Evolutionary conservation across 2,113 vertebrate species (phyloP), one percentile per base, ranked within the genome.

Genomic region (Phylloscopus whistleri): DNA sequence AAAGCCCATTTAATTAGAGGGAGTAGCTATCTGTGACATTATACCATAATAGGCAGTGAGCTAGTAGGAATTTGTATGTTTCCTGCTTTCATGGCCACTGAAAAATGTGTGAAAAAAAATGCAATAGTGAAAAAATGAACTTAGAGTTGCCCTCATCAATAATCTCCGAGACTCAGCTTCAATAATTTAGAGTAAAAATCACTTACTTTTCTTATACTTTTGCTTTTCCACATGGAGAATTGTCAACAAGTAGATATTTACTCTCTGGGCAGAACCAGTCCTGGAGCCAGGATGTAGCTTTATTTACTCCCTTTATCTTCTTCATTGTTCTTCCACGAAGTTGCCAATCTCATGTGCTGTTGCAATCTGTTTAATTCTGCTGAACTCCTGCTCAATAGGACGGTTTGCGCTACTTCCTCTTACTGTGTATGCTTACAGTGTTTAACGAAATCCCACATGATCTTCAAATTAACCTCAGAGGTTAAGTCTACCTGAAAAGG

Each of bases 161-260:
- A 75, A 81, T 26, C 58, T 85, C 51, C 62, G 33, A 39, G 18
- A 55, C 33, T 63, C 92, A 48, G 15, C 44, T 87, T 88, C 51
- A 74, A 1, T 77, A 74, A 64, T 51, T 87, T 53, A 73, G 6
- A 72, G 18, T 62, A 63, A 89, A 88, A 86, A 68, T 37, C 0
- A 41, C 9, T 62, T 73, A 41, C 37, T 83, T 26, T 79, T 59
- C 33, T 70, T 80, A 39, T 28, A 48, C 13, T 74, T 91, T 77
- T 58, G 37, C 35, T 87, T 72, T 93, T 74, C 55, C 23, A 7
- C 23, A 14, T 21, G 30, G 56, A 64, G 63, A 66, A 85, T 5
- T 84, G 87, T 70, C 80, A 75, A 70, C 83, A 90, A 64, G 46
- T 89, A 77, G 26, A 15, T 95, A 51, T 97, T 97, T 97, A 87